Evolutionary conservation across 1,140 invertebrate genomes (phyloP), one percentile per base, ranked within the genome.

Genomic region (Colletes latitarsis): DNA sequence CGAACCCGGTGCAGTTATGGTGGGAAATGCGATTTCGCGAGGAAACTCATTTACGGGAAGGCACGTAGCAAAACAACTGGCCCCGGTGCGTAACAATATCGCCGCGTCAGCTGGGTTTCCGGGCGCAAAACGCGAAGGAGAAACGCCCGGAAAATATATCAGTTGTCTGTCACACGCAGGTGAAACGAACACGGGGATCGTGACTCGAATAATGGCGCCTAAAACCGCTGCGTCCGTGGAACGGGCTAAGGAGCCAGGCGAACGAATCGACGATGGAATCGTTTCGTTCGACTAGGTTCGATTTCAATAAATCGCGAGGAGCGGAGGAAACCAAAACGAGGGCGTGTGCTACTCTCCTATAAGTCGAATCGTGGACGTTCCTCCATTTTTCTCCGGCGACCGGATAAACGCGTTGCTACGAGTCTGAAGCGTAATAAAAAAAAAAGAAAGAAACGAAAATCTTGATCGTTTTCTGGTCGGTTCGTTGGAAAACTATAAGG

Each of bases 231-330:
- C 30, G 39, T 41, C 76, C n/a, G 63, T 43, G 55, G 21, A 46
- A n/a, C 12, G 19, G 53, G 30, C n/a, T 4, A 10, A 6, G 12
- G 30, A 14, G 43, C 53, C 5, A 14, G 8, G 30, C 21, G 12
- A 52, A 77, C 41, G 17, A 64, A 72, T 60, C 21, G n/a, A 68
- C 39, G 6, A 63, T 46, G 30, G 46, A 64, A 41, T 69, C 30
- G 64, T 68, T 53, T 57, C 64, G 66, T 67, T 70, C 58, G 64
- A 66, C 58, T 60, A 77, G 58, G 53, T 83, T 46, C 81, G 58
- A 84, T 84, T 80, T 84, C 83, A 70, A 84, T 83, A 76, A 76
- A 85, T 85, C 77, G 71, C n/a, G 14, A 52, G 14, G 8, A 15
- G 41, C n/a, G 68, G 39, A 80, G 12, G 62, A 30, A 77, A 41